phyloP scores from a whole-genome alignment of 2,888 invertebrate genomes.

The Proisotoma minuta region DNA sequence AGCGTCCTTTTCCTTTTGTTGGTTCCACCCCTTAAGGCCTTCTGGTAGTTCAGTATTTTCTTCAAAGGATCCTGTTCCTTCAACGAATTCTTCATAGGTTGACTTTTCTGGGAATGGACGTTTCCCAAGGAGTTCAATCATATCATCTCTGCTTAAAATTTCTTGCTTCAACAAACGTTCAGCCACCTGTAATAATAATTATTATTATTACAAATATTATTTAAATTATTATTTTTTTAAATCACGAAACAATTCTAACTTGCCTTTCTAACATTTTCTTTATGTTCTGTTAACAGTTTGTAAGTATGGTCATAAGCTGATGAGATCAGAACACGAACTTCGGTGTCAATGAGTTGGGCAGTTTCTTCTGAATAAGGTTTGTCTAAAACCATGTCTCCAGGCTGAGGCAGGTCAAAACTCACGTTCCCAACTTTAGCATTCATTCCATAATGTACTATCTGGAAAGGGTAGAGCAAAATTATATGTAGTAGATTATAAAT shows the following conservation, averaged over 20 bases:
- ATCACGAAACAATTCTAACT: not conserved
- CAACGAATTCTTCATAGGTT: constrained; percentile 98
- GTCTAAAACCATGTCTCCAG: constrained; percentile 85
- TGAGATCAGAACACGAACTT: constrained; percentile 75
- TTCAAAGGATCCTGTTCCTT: constrained; percentile 94
- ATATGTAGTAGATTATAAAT: not conserved
- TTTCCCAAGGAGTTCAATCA: constrained; percentile 90
- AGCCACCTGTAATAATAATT: constrained; percentile 53
- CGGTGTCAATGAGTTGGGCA: constrained; percentile 89
- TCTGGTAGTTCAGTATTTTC: constrained; percentile 92
- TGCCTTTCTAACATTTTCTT: constrained; percentile 78
- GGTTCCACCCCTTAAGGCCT: constrained; percentile 92
- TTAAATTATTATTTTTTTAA: not conserved
- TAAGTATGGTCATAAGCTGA: constrained; percentile 76
- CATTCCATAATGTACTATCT: constrained; percentile 96
- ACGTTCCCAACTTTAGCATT: constrained; percentile 94
- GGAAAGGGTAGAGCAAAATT: constrained; percentile 36
- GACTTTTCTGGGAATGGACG: constrained; percentile 98
- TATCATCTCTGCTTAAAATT: constrained; percentile 89
- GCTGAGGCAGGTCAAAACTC: constrained; percentile 89
- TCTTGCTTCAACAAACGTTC: constrained; percentile 82
- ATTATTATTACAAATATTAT: not conserved
- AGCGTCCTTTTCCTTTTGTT: constrained; percentile 31
- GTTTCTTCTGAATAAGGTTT: constrained; percentile 98
- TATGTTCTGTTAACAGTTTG: constrained; percentile 70